phyloP scores from a whole-genome alignment of 2,113 vertebrate species.

The Rissa tridactyla region DNA sequence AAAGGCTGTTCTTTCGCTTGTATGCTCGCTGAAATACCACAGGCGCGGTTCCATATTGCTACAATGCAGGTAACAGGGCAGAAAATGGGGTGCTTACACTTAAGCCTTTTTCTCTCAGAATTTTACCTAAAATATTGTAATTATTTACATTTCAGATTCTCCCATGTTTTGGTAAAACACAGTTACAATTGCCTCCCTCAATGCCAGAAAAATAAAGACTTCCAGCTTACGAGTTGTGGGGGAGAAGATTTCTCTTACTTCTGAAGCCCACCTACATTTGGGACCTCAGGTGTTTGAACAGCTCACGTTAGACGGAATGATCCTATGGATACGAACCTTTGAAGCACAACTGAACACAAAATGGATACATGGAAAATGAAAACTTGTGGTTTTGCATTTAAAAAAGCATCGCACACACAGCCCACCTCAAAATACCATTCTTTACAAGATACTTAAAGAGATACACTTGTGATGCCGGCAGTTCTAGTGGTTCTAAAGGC shows the following conservation, averaged over 20 bases:
- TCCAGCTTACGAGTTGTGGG: not conserved
- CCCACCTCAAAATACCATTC: not conserved
- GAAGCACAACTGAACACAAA: not conserved
- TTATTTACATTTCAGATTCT: not conserved
- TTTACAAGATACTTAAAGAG: not conserved
- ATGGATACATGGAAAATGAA: not conserved
- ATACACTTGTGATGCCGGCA: rapidly evolving
- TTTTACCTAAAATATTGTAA: not conserved
- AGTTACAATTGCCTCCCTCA: not conserved
- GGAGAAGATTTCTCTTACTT: not conserved
- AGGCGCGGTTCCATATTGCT: not conserved
- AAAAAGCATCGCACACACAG: not conserved
- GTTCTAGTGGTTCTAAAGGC: not conserved
- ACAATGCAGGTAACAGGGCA: not conserved
- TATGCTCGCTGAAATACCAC: not conserved
- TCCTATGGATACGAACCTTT: not conserved
- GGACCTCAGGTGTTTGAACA: not conserved
- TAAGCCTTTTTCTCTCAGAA: not conserved
- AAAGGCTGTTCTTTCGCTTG: not conserved
- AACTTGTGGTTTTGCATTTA: not conserved
- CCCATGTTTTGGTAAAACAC: not conserved
- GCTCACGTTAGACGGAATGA: not conserved
- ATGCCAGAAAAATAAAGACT: not conserved
- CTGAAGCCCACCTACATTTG: not conserved
- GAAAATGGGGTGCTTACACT: not conserved